phyloP scores from a whole-genome alignment of 2,797 vertebrate genomes.

The Rhinoraja longicauda region DNA sequence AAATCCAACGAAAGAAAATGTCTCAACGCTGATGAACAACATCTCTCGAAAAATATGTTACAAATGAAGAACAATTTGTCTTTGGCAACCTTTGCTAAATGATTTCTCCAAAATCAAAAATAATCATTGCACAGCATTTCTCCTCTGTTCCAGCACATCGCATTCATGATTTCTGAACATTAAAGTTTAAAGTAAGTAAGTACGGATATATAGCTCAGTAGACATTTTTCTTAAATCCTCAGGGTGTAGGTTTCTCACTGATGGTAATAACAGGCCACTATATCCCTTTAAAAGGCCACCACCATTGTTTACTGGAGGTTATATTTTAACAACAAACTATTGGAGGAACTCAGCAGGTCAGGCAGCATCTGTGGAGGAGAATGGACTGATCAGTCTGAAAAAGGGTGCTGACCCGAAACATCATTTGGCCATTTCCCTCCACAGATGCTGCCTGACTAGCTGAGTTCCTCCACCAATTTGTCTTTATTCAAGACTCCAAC shows the following conservation, averaged over 20 bases:
- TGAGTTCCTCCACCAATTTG: too few relatives aligned
- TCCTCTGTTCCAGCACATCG: neutral
- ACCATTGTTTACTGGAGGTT: neutral
- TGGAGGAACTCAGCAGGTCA: too few relatives aligned
- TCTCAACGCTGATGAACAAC: neutral
- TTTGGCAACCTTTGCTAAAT: neutral
- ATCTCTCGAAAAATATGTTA: conserved; percentile 7
- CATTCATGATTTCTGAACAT: neutral
- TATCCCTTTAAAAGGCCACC: neutral
- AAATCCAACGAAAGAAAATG: neutral
- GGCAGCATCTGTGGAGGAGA: too few relatives aligned
- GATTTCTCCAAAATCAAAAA: neutral
- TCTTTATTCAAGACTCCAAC: too few relatives aligned
- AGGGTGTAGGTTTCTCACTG: neutral
- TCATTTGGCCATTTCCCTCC: too few relatives aligned
- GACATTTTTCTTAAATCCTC: neutral
- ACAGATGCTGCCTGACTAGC: too few relatives aligned
- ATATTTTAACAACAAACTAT: neutral
- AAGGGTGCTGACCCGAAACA: too few relatives aligned
- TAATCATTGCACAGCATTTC: neutral
- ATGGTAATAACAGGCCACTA: neutral
- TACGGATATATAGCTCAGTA: neutral
- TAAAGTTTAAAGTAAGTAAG: neutral
- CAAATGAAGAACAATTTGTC: conserved; percentile 14
- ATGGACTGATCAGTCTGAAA: too few relatives aligned